Evolutionary conservation across 2,797 vertebrate genomes (phyloP), one percentile per base, ranked within the genome.

Genomic region (Sus cebifrons): DNA sequence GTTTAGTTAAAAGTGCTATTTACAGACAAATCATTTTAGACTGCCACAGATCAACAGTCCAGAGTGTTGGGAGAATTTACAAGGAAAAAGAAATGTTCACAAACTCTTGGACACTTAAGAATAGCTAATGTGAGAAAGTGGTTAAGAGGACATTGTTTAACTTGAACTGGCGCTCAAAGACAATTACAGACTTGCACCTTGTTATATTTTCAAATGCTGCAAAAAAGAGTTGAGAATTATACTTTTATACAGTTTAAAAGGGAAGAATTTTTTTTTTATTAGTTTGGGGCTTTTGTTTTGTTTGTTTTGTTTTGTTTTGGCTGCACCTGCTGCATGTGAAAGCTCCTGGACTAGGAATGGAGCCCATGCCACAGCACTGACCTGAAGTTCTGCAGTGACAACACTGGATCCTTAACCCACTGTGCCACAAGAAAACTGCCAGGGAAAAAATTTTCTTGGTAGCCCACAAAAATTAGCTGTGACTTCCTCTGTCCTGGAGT

Each of bases 1-100:
- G 74, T 83, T 95, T 91, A 86, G 93, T 89, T 75, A 23, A 96
- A 97, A 97, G 86, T 92, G 77, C 64, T 92, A 73, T 83, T 86
- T 85, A 85, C 64, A 88, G 77, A 94, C 81, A 87, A 95, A 58
- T 70, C 32, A 85, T 89, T 90, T 85, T 73, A 54, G 78, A 93
- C 74, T 89, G 73, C 75, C 29, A 68, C 12, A 29, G 62, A 60
- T 91, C 68, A 88, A 91, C 36, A 83, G 49, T 75, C 67, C 75
- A 89, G 75, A 86, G 13, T 67, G 87, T 32, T 83, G n/a, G n/a
- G 65, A 78, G 27, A 85, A 83, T 73, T 88, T 94, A 56, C 23
- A 94, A 91, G 93, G 83, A 87, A 96, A 96, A 90, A 84, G 68
- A 86, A 81, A 86, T 6, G 5, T 89, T 73, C 75, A 87, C 67